These are phyloP conservation scores for Potamarius usumacintae DNA, from an alignment of 2,113 vertebrate genomes.

Conservation along the genomic window DNA sequence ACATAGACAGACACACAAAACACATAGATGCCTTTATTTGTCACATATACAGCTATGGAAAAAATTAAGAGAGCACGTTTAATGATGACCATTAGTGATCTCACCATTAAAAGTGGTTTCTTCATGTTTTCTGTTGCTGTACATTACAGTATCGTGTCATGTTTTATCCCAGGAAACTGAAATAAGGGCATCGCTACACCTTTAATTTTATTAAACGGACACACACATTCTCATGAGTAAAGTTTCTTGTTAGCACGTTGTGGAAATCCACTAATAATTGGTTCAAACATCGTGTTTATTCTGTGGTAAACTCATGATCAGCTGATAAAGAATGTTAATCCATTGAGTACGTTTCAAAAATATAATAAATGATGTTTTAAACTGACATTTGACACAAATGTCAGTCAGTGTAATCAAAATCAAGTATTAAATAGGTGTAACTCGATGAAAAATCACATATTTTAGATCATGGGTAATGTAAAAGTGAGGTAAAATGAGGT, in stretches of 20 bases:
- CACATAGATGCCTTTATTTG: too few relatives aligned
- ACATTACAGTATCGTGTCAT: too few relatives aligned
- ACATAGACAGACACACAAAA: too few relatives aligned
- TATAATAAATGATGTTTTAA: neutral
- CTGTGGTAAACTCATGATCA: neutral
- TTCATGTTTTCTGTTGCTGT: too few relatives aligned
- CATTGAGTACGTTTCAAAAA: neutral
- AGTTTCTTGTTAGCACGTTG: neutral
- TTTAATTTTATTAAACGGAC: neutral
- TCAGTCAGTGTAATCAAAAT: neutral
- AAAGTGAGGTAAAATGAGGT: neutral
- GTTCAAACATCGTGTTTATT: neutral
- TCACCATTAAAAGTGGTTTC: too few relatives aligned
- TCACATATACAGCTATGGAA: too few relatives aligned
- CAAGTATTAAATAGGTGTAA: neutral
- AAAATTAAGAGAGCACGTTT: too few relatives aligned
- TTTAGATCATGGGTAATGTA: neutral
- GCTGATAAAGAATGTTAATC: neutral
- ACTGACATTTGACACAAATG: neutral
- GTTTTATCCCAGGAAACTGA: neutral
- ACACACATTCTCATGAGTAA: neutral
- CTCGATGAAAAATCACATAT: neutral
- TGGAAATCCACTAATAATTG: neutral
- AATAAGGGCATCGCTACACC: too few relatives aligned
- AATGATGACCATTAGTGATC: too few relatives aligned